A percentile compares a stretch with the other conserved stretches of the same genome.
phyloP scores from a whole-genome alignment of 1,140 invertebrate species.

The Acromyrmex charruanus region DNA sequence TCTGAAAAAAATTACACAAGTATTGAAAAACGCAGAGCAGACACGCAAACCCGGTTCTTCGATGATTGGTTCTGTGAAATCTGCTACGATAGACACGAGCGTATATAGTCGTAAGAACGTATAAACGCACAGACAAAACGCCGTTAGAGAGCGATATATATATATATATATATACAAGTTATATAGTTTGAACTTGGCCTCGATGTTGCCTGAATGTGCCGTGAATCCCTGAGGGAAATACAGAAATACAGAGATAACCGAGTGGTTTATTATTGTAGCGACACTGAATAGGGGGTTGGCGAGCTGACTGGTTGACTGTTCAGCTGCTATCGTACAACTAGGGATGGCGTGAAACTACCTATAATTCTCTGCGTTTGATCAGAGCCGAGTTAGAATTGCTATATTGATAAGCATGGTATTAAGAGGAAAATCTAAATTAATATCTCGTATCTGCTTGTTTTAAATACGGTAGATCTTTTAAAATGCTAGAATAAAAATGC shows the following conservation, averaged over 20 bases:
- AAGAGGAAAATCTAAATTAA: neutral
- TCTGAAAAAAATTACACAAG: neutral
- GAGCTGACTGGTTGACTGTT: constrained; percentile 72
- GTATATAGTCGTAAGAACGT: constrained; percentile 29
- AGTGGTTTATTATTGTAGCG: constrained; percentile 85
- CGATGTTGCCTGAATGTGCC: constrained; percentile 81
- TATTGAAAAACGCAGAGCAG: neutral
- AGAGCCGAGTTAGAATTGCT: neutral
- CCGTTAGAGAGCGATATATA: constrained; percentile 58
- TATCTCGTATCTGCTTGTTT: neutral
- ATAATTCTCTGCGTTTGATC: constrained; percentile 33
- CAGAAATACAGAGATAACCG: constrained; percentile 86
- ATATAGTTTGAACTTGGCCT: constrained; percentile 83
- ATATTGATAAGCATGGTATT: neutral
- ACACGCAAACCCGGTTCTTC: neutral
- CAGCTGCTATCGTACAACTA: constrained; percentile 51
- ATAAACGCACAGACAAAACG: constrained; percentile 71
- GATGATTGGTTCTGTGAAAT: constrained; percentile 26
- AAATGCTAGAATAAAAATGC: neutral
- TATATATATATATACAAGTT: constrained; percentile 55
- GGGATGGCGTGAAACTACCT: constrained; percentile 60
- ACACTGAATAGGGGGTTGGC: constrained; percentile 83
- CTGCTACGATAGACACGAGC: constrained; percentile 7
- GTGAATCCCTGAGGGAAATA: constrained; percentile 83
- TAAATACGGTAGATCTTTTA: neutral